Percentiles rank a stretch among this genome's conserved stretches.
Conservation (phyloP, 2,888 invertebrate genomes). For the Chydorus sphaericus region DNA sequence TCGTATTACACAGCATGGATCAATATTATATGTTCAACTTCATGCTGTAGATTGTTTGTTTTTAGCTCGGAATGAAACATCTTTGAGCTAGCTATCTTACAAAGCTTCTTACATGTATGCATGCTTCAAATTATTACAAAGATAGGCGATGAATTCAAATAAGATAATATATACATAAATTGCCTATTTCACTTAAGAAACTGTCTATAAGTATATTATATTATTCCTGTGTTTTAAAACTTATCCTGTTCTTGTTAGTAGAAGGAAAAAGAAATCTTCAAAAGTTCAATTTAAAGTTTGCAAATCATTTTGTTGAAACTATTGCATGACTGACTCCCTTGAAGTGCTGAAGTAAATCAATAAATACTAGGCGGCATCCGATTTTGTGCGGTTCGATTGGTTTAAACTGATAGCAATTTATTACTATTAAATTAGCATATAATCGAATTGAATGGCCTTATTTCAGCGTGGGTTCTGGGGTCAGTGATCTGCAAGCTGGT, state of each 20-base stretch:
- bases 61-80: too few species aligned
- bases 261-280: neutral
- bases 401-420: neutral
- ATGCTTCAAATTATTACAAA: too few species aligned
- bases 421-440: neutral
- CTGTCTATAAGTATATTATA: too few species aligned
- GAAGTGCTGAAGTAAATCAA: neutral
- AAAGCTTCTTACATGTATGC: too few species aligned
- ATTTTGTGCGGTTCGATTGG: neutral
- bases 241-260: neutral
- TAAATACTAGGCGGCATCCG: neutral
- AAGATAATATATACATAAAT: neutral
- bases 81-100: too few species aligned
- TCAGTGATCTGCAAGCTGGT: constrained; percentile 39
- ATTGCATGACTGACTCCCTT: too few species aligned
- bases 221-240: neutral
- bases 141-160: neutral
- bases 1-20: too few species aligned
- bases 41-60: too few species aligned
- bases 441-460: constrained; percentile 16
- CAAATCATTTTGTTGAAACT: too few species aligned
- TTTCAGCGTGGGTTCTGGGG: constrained; percentile 39
- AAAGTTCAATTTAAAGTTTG: too few species aligned
- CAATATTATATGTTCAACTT: too few species aligned
- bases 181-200: too few species aligned